Conservation (phyloP, 2,797 vertebrate species). For the Pangasius djambal region DNA sequence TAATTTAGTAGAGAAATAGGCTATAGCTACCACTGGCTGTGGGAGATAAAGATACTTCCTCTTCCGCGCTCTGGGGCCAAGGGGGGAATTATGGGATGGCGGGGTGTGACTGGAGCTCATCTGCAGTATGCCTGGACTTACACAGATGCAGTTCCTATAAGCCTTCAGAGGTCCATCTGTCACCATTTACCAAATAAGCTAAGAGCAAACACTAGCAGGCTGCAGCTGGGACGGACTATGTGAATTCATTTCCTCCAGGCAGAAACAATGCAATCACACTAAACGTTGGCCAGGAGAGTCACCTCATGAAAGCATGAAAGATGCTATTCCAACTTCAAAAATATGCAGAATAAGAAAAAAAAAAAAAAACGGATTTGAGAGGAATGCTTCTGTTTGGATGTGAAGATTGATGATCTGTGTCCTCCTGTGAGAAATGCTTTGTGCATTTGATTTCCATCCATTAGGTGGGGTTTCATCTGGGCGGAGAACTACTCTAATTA, state of each 20-base stretch:
- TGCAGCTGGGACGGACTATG: conserved; percentile 6
- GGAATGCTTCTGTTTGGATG: conserved; percentile 44
- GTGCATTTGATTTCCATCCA: conserved; percentile 71
- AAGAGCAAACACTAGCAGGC: conserved; percentile 42
- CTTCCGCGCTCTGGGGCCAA: conserved; percentile 50
- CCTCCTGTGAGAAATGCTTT: conserved; percentile 60
- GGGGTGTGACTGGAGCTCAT: conserved; percentile 63
- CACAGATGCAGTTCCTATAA: conserved; percentile 50
- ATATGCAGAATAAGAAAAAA: conserved; percentile 7
- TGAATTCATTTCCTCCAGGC: not conserved
- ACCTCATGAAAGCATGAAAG: not conserved
- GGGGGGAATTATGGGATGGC: conserved; percentile 59
- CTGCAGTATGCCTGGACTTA: conserved; percentile 54
- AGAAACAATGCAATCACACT: conserved; percentile 4
- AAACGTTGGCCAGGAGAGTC: not conserved
- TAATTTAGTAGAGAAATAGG: conserved; percentile 72
- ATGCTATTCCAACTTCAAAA: not conserved
- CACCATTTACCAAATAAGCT: conserved; percentile 40
- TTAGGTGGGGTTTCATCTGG: conserved; percentile 68
- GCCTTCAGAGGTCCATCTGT: conserved; percentile 48
- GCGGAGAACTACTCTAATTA: conserved; percentile 74
- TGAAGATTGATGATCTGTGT: conserved; percentile 69
- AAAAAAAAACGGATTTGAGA: not conserved
- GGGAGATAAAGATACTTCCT: conserved; percentile 71
- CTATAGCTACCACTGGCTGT: conserved; percentile 60